Evolutionary conservation across 2,888 invertebrate genomes (phyloP), one percentile per base, ranked within the genome.

Genomic region (Philereme transversata): DNA sequence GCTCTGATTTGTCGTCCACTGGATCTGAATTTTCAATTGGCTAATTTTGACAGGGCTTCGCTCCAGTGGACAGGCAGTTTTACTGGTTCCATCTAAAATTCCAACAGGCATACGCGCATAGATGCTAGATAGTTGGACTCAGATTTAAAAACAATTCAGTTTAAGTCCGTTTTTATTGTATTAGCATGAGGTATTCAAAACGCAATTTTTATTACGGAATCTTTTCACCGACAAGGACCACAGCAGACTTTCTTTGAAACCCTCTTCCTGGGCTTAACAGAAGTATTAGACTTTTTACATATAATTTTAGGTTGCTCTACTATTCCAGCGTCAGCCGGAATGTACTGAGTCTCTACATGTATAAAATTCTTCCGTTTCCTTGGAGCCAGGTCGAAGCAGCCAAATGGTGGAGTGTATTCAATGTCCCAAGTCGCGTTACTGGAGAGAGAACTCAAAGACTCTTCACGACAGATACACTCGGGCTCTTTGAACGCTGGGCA

Each of bases 361-460:
- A 94, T 83, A 67, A 93, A 93, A 0, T 84, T 85, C 61, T 82
- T 84, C 4, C 87, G 82, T 52, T 90, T 86, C 7, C 94, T 88
- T 0, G 93, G 87, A 59, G 94, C 89, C 1, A 95, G 90, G 68
- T 94, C 94, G 53, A 95, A 94, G 44, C 95, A 90, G 0, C 95
- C 95, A 46, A 95, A 95, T 0, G 95, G 95, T 0, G 95, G 95
- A 0, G 95, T 95, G 55, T 95, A 95, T 62, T 95, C 95, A 45
- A 95, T 95, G 72, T 95, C 95, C 83, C 95, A 93, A 59, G 95
- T 95, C 1, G 94, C 94, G 63, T 95, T 95, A 56, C 93, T 93
- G 0, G 93, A 93, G 3, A 90, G 65, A 7, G 90, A 90, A 65
- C 90, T 90, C 10, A 90, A 59, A 0, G 90, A 90, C 68, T 90